Conservation (phyloP, 2,113 vertebrate genomes). For the Dermatemys mawii region DNA sequence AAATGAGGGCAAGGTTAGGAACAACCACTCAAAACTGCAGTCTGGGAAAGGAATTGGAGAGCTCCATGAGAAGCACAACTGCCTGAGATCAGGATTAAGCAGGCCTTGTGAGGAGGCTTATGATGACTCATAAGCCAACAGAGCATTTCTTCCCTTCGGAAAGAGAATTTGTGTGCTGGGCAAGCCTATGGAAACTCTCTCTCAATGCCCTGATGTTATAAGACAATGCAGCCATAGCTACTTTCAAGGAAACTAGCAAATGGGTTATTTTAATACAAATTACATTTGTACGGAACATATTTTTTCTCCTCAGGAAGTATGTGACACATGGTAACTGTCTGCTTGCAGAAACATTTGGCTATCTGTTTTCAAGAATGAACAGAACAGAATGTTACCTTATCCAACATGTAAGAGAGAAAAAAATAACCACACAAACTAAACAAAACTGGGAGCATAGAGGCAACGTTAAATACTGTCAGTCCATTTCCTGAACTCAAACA, state of each 20-base stretch:
- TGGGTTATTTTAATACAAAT: neutral
- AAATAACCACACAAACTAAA: neutral
- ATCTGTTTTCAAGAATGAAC: slow-evolving; percentile 35
- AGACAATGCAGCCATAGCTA: rapidly evolving
- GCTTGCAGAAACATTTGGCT: slow-evolving; percentile 45
- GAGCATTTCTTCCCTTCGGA: neutral
- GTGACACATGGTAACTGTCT: slow-evolving; percentile 18
- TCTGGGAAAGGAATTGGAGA: neutral
- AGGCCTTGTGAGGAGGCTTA: neutral
- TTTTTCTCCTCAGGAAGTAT: slow-evolving; percentile 25
- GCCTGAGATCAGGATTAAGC: rapidly evolving
- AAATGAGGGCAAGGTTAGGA: rapidly evolving
- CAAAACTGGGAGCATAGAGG: neutral
- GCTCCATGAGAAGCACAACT: rapidly evolving
- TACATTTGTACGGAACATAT: slow-evolving; percentile 10
- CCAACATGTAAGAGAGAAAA: neutral
- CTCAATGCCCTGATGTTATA: neutral
- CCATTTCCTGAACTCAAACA: rapidly evolving
- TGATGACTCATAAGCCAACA: neutral
- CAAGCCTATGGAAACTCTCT: rapidly evolving
- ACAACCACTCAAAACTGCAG: neutral
- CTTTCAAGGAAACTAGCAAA: rapidly evolving
- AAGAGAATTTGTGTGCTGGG: rapidly evolving
- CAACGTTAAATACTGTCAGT: rapidly evolving
- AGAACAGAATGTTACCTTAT: neutral